Base-by-base conservation (phyloP, 2,888 invertebrate genomes). In the Nasonia oneida region DNA sequence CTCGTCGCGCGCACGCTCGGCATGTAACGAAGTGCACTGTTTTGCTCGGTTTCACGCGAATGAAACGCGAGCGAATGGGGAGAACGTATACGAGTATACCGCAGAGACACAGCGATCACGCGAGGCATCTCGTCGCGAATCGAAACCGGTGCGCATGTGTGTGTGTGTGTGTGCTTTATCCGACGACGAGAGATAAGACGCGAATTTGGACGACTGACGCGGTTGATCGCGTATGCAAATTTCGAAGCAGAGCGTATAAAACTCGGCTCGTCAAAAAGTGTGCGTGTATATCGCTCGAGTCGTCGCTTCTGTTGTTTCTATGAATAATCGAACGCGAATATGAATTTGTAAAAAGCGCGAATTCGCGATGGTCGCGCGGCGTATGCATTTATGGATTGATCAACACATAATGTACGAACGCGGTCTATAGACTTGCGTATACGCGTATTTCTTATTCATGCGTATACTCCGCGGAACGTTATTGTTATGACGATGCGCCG, bases 1-100 rank as follows among this genome's bases (percentile, higher is more conserved):
- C 82, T 86, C 86, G 87, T 88, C 86, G 86, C 84, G 83, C 67
- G 85, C 83, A 15, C 42, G 61, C 57, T 70, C 42, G 8, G 81
- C 42, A 70, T 57, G 53, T 78, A 83, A 83, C 47, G 83, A 83
- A 78, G 77, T 78, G 71, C 83, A 61, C 77, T 76, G 73, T 75
- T 64, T 75, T 50, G 73, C 61, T 18, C 61, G 42, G 61, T 61
- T 81, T 75, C 67, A 50, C 42, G 77, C 57, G 23, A 61, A 73
- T 23, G 29, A 23, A 2, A 29, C 42, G 29, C 6, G 50, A 18
- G 33, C 10, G n/a, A 18, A 3, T 10, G 15, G 33, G 67, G 39
- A 47, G 47, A 14, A 80, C 50, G 33, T 33, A 64, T 18, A 73
- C 4, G 47, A n/a, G 18, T 57, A 57, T 57, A 18, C 15, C 3